Conservation (phyloP, 2,888 invertebrate genomes). For the Dendrolimus pini region DNA sequence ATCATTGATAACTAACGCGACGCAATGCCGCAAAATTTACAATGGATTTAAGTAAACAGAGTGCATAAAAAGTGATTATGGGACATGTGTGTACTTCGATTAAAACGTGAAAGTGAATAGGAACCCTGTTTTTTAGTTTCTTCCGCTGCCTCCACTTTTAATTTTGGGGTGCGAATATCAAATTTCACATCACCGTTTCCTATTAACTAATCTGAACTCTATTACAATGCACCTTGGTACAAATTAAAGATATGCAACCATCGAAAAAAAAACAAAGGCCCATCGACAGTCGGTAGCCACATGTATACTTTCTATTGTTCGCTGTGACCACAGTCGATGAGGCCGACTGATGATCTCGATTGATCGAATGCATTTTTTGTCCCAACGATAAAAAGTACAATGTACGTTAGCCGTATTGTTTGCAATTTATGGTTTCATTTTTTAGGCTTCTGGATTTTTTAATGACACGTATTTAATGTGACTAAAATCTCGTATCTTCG, state of each 20-base stretch:
- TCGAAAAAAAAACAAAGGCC: too few relatives aligned
- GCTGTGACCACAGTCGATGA: constrained; percentile 54
- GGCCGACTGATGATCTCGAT: constrained; percentile 51
- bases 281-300: constrained; percentile 68
- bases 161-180: constrained; percentile 66
- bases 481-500: neutral
- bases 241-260: too few relatives aligned
- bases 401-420: constrained; percentile 50
- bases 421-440: constrained; percentile 59
- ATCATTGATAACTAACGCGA: too few relatives aligned
- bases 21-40: neutral
- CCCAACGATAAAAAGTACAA: constrained; percentile 33
- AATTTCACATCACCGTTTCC: constrained; percentile 45
- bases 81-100: constrained; percentile 55
- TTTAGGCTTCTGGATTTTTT: constrained; percentile 53
- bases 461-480: constrained; percentile 3
- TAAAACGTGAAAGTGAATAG: constrained; percentile 69
- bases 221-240: constrained; percentile 22
- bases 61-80: constrained; percentile 8
- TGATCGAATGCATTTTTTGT: constrained; percentile 49
- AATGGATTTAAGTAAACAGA: neutral
- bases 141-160: constrained; percentile 72
- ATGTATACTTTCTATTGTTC: constrained; percentile 64
- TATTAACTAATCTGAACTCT: constrained; percentile 16
- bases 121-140: constrained; percentile 68